Base-by-base conservation (phyloP, 1,140 invertebrate species). In the Telenomus remus region DNA sequence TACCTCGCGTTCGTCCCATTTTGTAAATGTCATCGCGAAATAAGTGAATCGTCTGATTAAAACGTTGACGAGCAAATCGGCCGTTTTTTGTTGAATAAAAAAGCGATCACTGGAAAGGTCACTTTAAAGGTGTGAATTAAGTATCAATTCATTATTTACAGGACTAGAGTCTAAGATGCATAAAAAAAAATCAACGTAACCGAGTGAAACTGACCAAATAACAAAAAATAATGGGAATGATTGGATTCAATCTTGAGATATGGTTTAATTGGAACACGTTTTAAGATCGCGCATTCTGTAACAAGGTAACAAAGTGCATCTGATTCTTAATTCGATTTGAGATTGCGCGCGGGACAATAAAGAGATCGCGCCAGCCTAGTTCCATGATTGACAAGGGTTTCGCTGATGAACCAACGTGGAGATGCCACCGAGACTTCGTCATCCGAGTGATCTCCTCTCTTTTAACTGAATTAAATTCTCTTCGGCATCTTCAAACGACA, bases 401-500 rank as follows among this genome's bases (percentile, higher is more conserved):
- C 42, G 9, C 54, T 27, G 19, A 27, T 27, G 19, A 27, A 27
- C 19, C 19, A 6, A 27, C 19, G 19, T 3, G 19, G 19, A n/a
- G n/a, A 27, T 27, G 19, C 19, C 19, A 27, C 19, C 19, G 19
- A 1, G 19, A 27, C 19, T 1, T n/a, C n/a, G n/a, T n/a, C n/a
- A n/a, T n/a, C n/a, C n/a, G n/a, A n/a, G n/a, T n/a, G n/a, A n/a
- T 33, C 51, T 49, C 55, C 66, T 66, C 59, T 37, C 47, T 27
- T 39, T 33, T 12, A 19, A 11, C 66, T 39, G 19, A 44, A 43
- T 27, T 43, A 48, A 61, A 42, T 13, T 43, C 42, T 34, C 61
- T 61, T 65, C 61, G 70, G 60, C 55, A 33, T 60, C 61, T 64
- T 73, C 57, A 61, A 60, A 59, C 42, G 55, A 61, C 56, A 48